phyloP scores from a whole-genome alignment of 1,140 invertebrate genomes.

The Trypoxylus dichotomus region DNA sequence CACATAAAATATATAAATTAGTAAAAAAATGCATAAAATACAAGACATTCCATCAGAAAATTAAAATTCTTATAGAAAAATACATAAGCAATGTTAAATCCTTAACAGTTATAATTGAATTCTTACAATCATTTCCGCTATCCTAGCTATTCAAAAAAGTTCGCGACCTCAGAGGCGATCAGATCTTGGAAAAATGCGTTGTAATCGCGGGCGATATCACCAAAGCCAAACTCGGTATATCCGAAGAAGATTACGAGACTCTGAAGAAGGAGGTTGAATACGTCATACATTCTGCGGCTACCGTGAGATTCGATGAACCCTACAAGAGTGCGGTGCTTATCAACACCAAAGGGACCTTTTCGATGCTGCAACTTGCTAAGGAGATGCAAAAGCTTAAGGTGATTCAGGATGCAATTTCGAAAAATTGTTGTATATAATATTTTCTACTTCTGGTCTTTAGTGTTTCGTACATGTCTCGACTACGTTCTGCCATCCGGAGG shows the following conservation, averaged over 20 bases:
- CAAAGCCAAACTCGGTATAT: conserved; percentile 73
- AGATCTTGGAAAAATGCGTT: conserved; percentile 61
- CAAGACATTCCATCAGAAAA: no score
- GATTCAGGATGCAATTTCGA: no score
- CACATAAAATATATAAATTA: no score
- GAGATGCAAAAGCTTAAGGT: conserved; percentile 62
- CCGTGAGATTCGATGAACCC: conserved; percentile 78
- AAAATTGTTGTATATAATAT: no score
- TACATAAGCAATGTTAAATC: no score
- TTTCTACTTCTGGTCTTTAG: no score
- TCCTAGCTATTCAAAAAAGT: not conserved
- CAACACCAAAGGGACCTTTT: conserved; percentile 75
- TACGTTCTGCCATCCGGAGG: conserved; percentile 69
- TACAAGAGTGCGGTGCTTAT: conserved; percentile 72
- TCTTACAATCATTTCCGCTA: no score
- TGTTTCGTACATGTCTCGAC: conserved; percentile 63
- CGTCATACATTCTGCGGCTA: conserved; percentile 91
- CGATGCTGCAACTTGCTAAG: conserved; percentile 72
- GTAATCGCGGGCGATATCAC: conserved; percentile 79
- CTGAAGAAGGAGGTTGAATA: conserved; percentile 75
- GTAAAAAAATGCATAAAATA: no score
- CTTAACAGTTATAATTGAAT: no score
- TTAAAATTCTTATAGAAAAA: no score
- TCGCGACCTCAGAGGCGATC: conserved; percentile 63
- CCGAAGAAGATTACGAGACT: conserved; percentile 64